Evolutionary conservation across 2,888 invertebrate species (phyloP), one percentile per base, ranked within the genome.

Genomic region (Pseudococcus viburni): DNA sequence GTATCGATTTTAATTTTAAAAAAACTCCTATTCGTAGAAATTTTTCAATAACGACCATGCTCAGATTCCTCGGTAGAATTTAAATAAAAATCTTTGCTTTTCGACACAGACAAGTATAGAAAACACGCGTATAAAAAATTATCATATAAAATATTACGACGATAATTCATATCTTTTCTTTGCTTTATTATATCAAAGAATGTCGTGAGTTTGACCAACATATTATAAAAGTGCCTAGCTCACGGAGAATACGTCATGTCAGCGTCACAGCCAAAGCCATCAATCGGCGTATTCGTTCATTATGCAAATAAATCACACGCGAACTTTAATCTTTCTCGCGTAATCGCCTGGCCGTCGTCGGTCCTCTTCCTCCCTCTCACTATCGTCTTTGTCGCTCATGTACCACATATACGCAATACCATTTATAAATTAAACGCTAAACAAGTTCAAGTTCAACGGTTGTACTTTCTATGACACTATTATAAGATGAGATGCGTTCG

Each of bases 391-490:
- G 11, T 51, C 15, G 48, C 42, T 42, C 5, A 42, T 42, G 42
- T 42, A 42, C 42, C 42, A 42, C 9, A 9, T 7, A 55, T 6
- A 5, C n/a, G 55, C n/a, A 55, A 26, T 26, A 68, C 11, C 26
- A 26, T 68, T 68, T 26, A 68, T 68, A 68, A 68, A 68, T 68
- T 68, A 68, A 1, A 11, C 22, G 26, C 9, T 12, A 9, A 68
- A 26, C 68, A 26, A 68, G 68, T 68, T 68, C 68, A 68, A 68
- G 68, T 68, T 68, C 68, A 55, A n/a, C 15, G 55, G 17, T 55
- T 17, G 6, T n/a, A n/a, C n/a, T 55, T 55, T 55, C n/a, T 55
- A 55, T n/a, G 55, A 55, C 55, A 55, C 15, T 55, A 55, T 55
- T 55, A 6, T n/a, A 15, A 1, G 42, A 42, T n/a, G 55, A 55